Base-by-base conservation (phyloP, 2,888 invertebrate genomes). In the Erynnis tages region DNA sequence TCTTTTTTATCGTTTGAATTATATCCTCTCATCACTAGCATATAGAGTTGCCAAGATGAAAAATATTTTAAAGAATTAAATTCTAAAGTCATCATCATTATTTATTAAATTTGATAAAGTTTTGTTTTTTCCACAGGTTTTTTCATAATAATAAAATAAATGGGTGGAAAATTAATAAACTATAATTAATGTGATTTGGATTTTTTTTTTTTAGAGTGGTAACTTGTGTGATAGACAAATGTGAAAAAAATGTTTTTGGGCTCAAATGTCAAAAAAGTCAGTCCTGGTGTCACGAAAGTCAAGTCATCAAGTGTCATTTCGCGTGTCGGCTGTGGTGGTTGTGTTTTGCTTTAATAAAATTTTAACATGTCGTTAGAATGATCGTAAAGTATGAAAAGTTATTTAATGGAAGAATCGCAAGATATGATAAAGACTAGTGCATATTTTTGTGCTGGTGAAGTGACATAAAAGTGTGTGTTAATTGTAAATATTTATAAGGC, bases 271-370 rank as follows among this genome's bases (percentile, higher is more conserved):
- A 27, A 21, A 21, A 4, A 21, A 21, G 21, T 21, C 21, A 21
- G 5, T 21, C 3, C 21, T 3, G 4, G 5, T 5, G 21, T 3
- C 21, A 21, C 21, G 21, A 10, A 2, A 30, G 35, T 27, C 14
- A 41, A 29, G 35, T 43, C 56, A 41, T 45, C 47, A 64, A 56
- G 61, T 75, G 75, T 77, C 76, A 78, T 61, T 59, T 62, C 56
- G 62, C 58, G 59, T 57, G 62, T 67, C 66, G 60, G 59, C 55
- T 53, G 62, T 62, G 71, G 63, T 59, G 79, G 77, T 75, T 62
- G 81, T 80, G 79, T 79, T 75, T 76, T 77, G 71, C 66, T 76
- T 80, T 69, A 58, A 59, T 52, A 62, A 60, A 60, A 67, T 71
- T 63, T 49, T 59, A 63, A 23, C 45, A 71, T 73, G 69, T 69